Evolutionary conservation across 2,888 invertebrate species (phyloP), one percentile per base, ranked within the genome.

Genomic region (Ormyrus labotus): DNA sequence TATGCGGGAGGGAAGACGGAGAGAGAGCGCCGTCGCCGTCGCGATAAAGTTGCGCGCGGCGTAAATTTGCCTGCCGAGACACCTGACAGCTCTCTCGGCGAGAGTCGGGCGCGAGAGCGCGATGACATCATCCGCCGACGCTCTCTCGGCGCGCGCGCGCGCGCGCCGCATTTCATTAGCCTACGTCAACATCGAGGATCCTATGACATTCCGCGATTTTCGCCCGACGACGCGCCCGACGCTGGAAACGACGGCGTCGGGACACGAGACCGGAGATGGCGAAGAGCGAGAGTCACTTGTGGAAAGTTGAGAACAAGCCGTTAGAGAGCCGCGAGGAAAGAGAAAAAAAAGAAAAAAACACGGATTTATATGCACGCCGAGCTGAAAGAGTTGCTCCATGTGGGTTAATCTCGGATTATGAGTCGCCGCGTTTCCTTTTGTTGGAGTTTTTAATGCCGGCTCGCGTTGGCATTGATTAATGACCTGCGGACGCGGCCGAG

Each of bases 151-250:
- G 50, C 60, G 67, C 10, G 50, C 61, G 19, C 1, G 50, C 60
- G 67, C 10, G 50, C 61, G 55, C 61, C 74, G 61, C 71, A 50
- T 73, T 64, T 81, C 82, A 69, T 79, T 81, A 80, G 76, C 72
- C 61, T 70, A 51, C 73, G 65, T 69, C 71, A 73, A 74, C 65
- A 58, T 48, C 67, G 58, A 34, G 47, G 53, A 75, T 72, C 58
- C 61, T 61, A 68, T 60, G 48, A 73, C 63, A 11, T 48, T 47
- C 9, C 63, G 11, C 45, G 72, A 53, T 34, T 34, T 63, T 55
- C 55, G 63, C 45, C 10, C 60, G 13, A 13, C 11, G 57, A 64
- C 19, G 13, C 48, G 51, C 7, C 34, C 34, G 34, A 34, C 34
- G 34, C 34, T 34, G 34, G 34, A 3, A 34, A 4, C 34, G 4